These are phyloP conservation scores for Nannoperca obscura DNA, from an alignment of 2,797 vertebrate genomes.

Conservation along the genomic window DNA sequence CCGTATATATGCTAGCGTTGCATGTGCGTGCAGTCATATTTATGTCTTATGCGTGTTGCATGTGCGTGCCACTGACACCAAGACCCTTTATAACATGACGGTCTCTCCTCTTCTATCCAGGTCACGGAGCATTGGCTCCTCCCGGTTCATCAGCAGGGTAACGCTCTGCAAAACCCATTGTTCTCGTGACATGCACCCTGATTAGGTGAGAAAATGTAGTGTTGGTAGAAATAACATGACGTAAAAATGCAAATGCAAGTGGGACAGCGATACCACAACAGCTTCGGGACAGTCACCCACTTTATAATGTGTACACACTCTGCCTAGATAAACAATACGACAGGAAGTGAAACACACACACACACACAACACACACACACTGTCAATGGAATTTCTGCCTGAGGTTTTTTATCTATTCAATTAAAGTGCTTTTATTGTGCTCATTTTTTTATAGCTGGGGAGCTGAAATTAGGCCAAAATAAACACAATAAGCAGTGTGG, in stretches of 20 bases:
- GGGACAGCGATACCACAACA: constrained; percentile 59
- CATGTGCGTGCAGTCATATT: constrained; percentile 9
- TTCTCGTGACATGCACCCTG: constrained; percentile 51
- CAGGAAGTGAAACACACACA: constrained; percentile 34
- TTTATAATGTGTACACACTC: constrained; percentile 32
- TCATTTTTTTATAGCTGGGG: constrained; percentile 22
- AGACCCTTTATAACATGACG: constrained; percentile 51
- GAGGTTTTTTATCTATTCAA: constrained; percentile 43
- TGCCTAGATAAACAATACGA: constrained; percentile 35
- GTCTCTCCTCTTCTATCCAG: constrained; percentile 58
- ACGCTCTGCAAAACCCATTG: constrained; percentile 32
- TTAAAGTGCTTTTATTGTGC: constrained; percentile 46
- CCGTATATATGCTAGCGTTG: neutral
- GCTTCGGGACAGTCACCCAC: constrained; percentile 57
- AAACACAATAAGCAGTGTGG: constrained; percentile 5
- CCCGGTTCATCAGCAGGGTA: constrained; percentile 62
- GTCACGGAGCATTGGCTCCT: constrained; percentile 68
- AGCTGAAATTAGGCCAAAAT: constrained; percentile 43
- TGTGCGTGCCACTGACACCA: constrained; percentile 39
- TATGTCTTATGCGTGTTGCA: neutral
- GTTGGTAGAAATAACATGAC: constrained; percentile 37
- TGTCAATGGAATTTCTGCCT: constrained; percentile 47
- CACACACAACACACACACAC: neutral
- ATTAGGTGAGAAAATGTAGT: constrained; percentile 26
- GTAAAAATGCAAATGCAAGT: constrained; percentile 48